These are phyloP conservation scores for Cinclus mexicanus DNA, from an alignment of 2,113 vertebrate genomes.

Conservation along the genomic window DNA sequence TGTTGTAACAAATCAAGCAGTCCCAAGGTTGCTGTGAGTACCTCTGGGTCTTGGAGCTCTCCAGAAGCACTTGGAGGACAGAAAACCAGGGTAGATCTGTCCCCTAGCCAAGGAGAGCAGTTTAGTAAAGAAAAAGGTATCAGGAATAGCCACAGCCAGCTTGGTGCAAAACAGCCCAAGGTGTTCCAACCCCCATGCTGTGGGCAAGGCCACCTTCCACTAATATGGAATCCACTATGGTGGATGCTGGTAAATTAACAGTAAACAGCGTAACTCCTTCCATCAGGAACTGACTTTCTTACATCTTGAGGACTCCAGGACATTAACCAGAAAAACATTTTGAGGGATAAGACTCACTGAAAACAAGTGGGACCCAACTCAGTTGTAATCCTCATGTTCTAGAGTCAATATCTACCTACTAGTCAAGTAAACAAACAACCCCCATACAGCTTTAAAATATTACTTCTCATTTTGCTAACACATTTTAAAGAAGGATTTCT, in stretches of 20 bases:
- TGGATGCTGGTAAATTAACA: not conserved
- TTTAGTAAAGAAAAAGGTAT: not conserved
- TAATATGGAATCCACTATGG: too few relatives aligned
- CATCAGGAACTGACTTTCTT: not conserved
- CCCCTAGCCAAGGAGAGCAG: not conserved
- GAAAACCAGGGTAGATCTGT: not conserved
- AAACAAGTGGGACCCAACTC: not conserved
- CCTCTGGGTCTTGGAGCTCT: not conserved
- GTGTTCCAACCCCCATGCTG: not conserved
- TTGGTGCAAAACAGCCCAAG: not conserved
- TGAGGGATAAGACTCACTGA: not conserved
- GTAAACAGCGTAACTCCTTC: not conserved
- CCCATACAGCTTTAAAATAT: not conserved
- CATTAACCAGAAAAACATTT: not conserved
- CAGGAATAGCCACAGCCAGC: not conserved
- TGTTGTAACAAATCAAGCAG: not conserved
- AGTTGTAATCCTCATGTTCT: rapidly evolving
- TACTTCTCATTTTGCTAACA: not conserved
- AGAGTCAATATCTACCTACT: not conserved
- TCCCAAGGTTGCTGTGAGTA: not conserved
- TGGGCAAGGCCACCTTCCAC: not conserved
- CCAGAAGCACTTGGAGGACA: not conserved
- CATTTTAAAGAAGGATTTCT: not conserved
- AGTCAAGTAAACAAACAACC: not conserved
- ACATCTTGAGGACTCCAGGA: not conserved